Evolutionary conservation across 1,140 invertebrate species (phyloP), one percentile per base, ranked within the genome.

Genomic region (Heliconius melpomene): DNA sequence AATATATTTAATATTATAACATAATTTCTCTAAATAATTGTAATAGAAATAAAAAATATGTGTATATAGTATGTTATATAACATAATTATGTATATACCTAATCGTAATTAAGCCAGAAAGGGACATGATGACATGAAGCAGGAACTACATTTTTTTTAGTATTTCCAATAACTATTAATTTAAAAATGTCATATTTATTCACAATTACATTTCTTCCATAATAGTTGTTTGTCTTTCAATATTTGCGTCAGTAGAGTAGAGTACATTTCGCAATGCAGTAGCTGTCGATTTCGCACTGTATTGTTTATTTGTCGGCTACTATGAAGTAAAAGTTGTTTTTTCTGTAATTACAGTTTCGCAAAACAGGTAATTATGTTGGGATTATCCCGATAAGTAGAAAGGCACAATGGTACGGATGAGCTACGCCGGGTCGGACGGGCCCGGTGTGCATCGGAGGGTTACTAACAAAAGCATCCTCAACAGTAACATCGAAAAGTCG

Each of bases 401-500:
- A 38, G 70, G 86, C 81, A 91, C 89, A 91, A 92, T 85, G 75
- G 87, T 36, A 71, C 79, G 87, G 89, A 90, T 92, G 85, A 92
- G 82, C 82, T 79, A 71, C n/a, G 75, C 77, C 75, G 79, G 84
- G 84, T 77, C 83, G 82, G 85, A 88, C 86, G 74, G 85, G 86
- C 90, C 90, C 88, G 88, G 90, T 90, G 88, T 81, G 81, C 87
- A 82, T 77, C 80, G 77, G 87, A 88, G 90, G 89, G 90, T 87
- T 87, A 76, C n/a, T 84, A 90, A 94, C 90, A 94, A 93, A 88
- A 85, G 86, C 81, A 82, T 84, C 76, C 84, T 77, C 87, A 87
- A 93, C 90, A 94, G 91, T 92, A 91, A 89, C 87, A 91, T 92
- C 88, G 89, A 82, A 89, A 93, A 92, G 92, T 92, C 90, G 91